Evolutionary conservation across 2,797 vertebrate genomes (phyloP).

Genomic region (Leontocebus nigricollis): DNA sequence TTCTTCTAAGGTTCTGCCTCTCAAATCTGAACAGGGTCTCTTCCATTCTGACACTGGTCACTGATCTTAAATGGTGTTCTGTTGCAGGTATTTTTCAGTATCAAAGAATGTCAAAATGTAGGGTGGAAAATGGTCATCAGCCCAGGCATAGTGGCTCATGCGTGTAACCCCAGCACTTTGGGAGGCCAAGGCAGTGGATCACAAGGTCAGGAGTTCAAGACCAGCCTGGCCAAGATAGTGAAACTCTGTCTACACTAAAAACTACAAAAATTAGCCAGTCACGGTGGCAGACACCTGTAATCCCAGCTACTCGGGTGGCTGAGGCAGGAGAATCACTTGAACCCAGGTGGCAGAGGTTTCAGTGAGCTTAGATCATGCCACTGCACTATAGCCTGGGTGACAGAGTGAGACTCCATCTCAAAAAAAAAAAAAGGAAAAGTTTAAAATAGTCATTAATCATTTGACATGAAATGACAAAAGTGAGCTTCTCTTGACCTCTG

Average conservation of each 20-base stretch:
- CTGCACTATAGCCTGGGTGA: background rate
- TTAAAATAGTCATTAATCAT: background rate
- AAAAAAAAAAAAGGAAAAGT: background rate
- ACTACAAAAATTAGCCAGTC: background rate
- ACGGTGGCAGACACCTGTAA: background rate
- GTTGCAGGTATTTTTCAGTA: background rate
- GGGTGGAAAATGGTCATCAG: background rate
- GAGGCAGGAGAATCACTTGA: background rate
- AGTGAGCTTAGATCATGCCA: background rate
- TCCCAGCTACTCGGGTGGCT: background rate
- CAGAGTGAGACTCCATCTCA: background rate
- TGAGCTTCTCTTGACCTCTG: background rate
- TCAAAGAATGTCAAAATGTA: conserved; percentile 15
- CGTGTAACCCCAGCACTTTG: background rate
- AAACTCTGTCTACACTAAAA: background rate
- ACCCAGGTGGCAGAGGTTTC: background rate
- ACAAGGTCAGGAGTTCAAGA: background rate
- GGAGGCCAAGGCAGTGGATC: background rate
- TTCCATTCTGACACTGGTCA: background rate
- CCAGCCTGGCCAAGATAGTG: background rate
- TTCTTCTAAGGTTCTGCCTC: background rate
- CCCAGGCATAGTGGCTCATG: background rate
- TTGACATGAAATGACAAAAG: background rate
- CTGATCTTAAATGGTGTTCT: background rate
- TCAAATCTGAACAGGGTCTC: background rate